Base-by-base conservation (phyloP, 2,888 invertebrate species). In the Agriotes lineatus region DNA sequence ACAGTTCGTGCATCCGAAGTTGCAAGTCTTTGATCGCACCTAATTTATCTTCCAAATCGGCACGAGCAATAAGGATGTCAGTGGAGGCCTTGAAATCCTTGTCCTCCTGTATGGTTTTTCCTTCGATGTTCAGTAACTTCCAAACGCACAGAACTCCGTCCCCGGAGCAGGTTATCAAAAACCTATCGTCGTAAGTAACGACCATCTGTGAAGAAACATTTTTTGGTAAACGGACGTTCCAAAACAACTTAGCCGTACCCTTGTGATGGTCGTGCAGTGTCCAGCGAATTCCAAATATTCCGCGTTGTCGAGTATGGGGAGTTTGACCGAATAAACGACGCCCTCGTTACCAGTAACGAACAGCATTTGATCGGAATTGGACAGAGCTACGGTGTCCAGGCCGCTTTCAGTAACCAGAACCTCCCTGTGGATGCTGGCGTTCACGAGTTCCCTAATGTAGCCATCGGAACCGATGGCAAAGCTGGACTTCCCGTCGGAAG, bases 111-210 rank as follows among this genome's bases (percentile, higher is more conserved):
- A 92, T 87, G 0, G 91, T 87, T 83, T 90, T 89, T n/a, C 89
- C 90, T 57, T 92, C 92, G 4, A 89, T 88, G 76, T 93, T 93
- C 1, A 90, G 87, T 67, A 97, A 82, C 76, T 91, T 90, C 96
- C 96, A 97, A 69, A 97, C 86, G 74, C 95, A 93, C 25, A 97
- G 87, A 0, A 92, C 92, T 0, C 96, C 93, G 75, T 93, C 93
- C 67, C 88, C 87, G 0, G 93, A 91, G 0, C 92, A 90, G 0
- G 94, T 93, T 19, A 96, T 87, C 18, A 95, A 80, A 5, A 88
- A 87, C 77, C 91, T 91, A 79, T 96, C 96, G 75, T 96, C 94
- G 77, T 90, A 91, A 0, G 95, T 89, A 57, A 96, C 85, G 39
- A 88, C 87, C 82, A 96, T 88, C 84, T 84, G 56, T 20, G 50